Evolutionary conservation across 1,140 invertebrate species (phyloP).

Genomic region (Steinernema khuongi): DNA sequence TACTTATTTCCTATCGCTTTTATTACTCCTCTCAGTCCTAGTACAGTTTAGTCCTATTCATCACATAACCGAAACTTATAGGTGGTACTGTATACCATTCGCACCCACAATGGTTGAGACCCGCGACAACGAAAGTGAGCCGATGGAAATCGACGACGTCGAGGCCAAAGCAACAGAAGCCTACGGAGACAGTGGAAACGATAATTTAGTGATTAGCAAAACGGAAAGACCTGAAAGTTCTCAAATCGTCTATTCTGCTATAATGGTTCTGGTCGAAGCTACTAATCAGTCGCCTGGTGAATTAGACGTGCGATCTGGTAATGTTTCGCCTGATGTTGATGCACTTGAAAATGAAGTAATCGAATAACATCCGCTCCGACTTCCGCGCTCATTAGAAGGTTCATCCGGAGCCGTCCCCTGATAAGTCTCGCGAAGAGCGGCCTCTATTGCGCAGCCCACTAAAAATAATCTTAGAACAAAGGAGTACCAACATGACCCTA

Average conservation of each 20-base stretch:
- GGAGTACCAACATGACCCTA: background rate
- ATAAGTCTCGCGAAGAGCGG: background rate
- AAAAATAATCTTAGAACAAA: background rate
- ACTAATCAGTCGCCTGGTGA: background rate
- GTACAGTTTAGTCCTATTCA: background rate
- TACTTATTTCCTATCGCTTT: background rate
- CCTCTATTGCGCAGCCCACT: background rate
- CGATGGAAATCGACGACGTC: background rate
- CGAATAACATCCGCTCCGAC: constrained; percentile 11
- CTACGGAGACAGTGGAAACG: background rate
- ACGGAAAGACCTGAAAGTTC: background rate
- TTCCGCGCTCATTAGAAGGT: background rate
- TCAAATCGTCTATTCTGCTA: background rate
- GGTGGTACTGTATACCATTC: background rate
- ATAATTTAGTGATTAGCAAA: constrained; percentile 8
- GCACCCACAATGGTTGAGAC: background rate
- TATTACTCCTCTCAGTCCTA: background rate
- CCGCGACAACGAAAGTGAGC: background rate
- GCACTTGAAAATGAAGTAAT: constrained; percentile 4
- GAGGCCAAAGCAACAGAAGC: constrained; percentile 4
- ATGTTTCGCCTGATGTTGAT: constrained; percentile 1
- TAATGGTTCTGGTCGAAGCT: background rate
- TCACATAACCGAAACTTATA: background rate
- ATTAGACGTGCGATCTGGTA: background rate
- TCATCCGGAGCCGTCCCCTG: background rate